Base-by-base conservation (phyloP, 2,888 invertebrate genomes). In the Leuctra nigra region DNA sequence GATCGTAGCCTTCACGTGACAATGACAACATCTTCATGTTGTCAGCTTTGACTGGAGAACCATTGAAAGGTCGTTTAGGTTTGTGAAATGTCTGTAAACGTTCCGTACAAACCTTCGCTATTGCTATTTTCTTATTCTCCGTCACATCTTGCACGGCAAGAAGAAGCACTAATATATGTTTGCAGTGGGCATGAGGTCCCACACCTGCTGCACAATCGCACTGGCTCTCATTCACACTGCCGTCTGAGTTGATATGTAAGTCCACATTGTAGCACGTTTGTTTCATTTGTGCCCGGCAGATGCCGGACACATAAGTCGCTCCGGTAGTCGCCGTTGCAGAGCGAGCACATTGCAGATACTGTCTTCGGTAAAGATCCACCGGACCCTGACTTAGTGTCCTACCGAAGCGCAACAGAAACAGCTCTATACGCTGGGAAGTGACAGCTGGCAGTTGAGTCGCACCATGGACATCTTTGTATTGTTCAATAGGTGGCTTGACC, bases 181-280 rank as follows among this genome's bases (percentile, higher is more conserved):
- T 59, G 46, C 59, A 59, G 16, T 59, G 59, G 11, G 59, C 55
- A 23, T 39, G 25, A 6, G 33, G 35, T n/a, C 58, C 59, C 20
- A 35, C 13, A 4, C 59, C 59, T 41, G 52, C 58, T 29, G 55
- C 55, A 59, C 59, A 59, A 25, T 59, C 58, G 22, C 59, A 59
- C 38, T 59, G 55, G 41, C 54, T 52, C 11, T 14, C 58, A 23
- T 46, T 39, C 16, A 59, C 39, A 13, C 23, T 41, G 6, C 58
- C 58, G 6, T 24, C 38, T n/a, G n/a, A 11, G 41, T 39, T 25
- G 4, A 59, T 14, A 18, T 14, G 23, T 11, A 59, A 29, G 24
- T 59, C 54, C 11, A 47, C 47, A 14, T 23, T 38, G 54, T 59
- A 59, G n/a, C 54, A 41, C 16, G 59, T 55, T 55, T 58, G 54